Percentiles rank a stretch among this genome's conserved stretches.
These are phyloP conservation scores for Pharmacophagus antenor DNA, from an alignment of 2,888 invertebrate species.

Conservation along the genomic window DNA sequence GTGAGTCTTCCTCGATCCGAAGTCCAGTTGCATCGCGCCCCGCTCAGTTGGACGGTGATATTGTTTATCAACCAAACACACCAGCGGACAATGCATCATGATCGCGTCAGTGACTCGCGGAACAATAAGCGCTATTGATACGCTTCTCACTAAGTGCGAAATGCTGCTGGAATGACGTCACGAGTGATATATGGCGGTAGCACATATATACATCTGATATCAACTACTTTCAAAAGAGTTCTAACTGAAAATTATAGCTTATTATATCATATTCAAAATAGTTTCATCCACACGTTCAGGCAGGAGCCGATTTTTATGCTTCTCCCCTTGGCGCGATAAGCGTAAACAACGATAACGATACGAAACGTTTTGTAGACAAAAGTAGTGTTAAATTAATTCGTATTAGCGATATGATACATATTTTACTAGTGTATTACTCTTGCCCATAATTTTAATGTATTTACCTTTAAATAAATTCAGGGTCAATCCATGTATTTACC, in stretches of 20 bases:
- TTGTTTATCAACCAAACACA: constrained; percentile 5
- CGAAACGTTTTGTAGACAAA: too few relatives aligned
- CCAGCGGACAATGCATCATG: constrained; percentile 4
- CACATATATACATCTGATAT: background rate
- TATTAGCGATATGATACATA: too few relatives aligned
- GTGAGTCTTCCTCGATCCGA: background rate
- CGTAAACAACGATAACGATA: too few relatives aligned
- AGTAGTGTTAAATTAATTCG: too few relatives aligned
- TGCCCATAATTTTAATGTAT: too few relatives aligned
- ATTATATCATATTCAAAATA: background rate
- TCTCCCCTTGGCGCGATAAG: too few relatives aligned
- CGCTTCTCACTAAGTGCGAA: constrained; percentile 11
- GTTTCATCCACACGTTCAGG: background rate
- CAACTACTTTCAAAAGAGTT: background rate
- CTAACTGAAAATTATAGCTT: background rate
- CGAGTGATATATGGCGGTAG: background rate
- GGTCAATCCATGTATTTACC: too few relatives aligned
- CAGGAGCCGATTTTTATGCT: too few relatives aligned
- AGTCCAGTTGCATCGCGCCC: too few relatives aligned
- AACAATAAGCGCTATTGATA: constrained; percentile 24
- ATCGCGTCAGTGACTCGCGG: background rate
- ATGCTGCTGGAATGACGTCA: constrained; percentile 18
- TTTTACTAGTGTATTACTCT: too few relatives aligned
- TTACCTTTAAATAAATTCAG: too few relatives aligned
- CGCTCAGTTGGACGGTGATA: background rate